phyloP scores from a whole-genome alignment of 1,140 invertebrate genomes.

The Reticulitermes speratus region DNA sequence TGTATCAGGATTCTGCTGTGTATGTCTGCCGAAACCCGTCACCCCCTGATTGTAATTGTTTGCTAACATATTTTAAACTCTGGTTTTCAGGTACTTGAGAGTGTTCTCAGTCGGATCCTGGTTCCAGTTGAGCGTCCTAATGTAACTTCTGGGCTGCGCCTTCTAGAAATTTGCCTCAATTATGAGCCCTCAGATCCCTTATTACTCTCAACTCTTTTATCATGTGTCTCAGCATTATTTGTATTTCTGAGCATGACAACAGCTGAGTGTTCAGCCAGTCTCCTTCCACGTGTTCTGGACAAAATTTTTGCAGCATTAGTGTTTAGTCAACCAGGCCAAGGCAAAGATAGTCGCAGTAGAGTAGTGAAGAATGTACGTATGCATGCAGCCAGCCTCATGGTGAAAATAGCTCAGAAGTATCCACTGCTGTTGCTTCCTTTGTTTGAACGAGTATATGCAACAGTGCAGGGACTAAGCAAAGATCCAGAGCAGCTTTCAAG shows the following conservation, averaged over 20 bases:
- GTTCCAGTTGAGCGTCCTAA: slow-evolving; percentile 62
- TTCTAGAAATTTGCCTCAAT: slow-evolving; percentile 73
- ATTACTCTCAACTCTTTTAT: slow-evolving; percentile 76
- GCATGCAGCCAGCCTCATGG: slow-evolving; percentile 84
- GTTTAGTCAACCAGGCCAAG: slow-evolving; percentile 63
- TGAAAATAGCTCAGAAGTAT: slow-evolving; percentile 86
- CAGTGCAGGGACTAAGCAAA: slow-evolving; percentile 64
- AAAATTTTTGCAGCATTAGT: slow-evolving; percentile 84
- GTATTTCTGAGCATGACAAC: slow-evolving; percentile 85
- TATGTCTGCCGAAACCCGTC: too few species aligned
- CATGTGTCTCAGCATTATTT: slow-evolving; percentile 86
- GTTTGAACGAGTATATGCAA: slow-evolving; percentile 80
- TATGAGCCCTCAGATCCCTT: slow-evolving; percentile 74
- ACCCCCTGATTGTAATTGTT: too few species aligned
- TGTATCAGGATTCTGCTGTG: too few species aligned
- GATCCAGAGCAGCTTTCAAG: slow-evolving; percentile 70
- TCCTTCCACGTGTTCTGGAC: slow-evolving; percentile 72
- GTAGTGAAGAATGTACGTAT: slow-evolving; percentile 81
- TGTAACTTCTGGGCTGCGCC: slow-evolving; percentile 63
- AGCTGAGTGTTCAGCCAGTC: slow-evolving; percentile 54
- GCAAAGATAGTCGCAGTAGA: slow-evolving; percentile 62
- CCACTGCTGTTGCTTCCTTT: slow-evolving; percentile 78
- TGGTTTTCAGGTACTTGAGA: slow-evolving; percentile 62
- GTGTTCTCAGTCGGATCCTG: slow-evolving; percentile 74
- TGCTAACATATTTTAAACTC: too few species aligned